These are phyloP conservation scores for Bagarius yarrelli DNA, from an alignment of 2,113 vertebrate species.

Conservation along the genomic window DNA sequence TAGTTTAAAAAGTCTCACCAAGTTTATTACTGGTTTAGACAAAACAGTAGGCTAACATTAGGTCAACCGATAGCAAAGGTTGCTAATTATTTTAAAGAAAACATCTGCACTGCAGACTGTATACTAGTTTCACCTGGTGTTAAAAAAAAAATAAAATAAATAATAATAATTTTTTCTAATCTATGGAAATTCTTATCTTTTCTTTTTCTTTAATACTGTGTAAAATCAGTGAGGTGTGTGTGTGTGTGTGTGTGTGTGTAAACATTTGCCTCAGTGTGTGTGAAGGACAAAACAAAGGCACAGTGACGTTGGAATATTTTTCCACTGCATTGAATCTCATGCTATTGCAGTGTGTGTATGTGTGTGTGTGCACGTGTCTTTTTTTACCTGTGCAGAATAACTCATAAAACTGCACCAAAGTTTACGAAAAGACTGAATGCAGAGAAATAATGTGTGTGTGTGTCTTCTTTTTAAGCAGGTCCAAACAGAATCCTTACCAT, in stretches of 20 bases:
- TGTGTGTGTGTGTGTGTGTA: slow-evolving; percentile 13
- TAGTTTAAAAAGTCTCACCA: background rate
- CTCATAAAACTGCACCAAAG: background rate
- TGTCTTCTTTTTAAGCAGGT: background rate
- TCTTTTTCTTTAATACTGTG: slow-evolving; percentile 20
- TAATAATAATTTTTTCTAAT: background rate
- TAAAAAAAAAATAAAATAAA: background rate
- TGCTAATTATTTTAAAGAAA: background rate
- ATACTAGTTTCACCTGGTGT: slow-evolving; percentile 1
- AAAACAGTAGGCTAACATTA: background rate
- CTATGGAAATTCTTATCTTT: background rate
- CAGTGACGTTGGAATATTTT: slow-evolving; percentile 15
- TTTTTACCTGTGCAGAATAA: background rate
- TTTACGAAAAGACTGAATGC: background rate
- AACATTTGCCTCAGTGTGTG: slow-evolving; percentile 29
- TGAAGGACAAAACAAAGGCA: slow-evolving; percentile 35
- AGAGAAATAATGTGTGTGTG: background rate
- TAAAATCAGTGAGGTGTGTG: slow-evolving; percentile 20
- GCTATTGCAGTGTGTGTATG: background rate
- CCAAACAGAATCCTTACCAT: background rate
- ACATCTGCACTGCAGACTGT: background rate
- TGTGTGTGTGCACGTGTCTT: background rate
- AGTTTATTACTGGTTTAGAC: background rate
- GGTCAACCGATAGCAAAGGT: too few species aligned
- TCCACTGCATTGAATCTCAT: background rate